Conservation (phyloP, 2,797 vertebrate species). For the Falco columbarius region DNA sequence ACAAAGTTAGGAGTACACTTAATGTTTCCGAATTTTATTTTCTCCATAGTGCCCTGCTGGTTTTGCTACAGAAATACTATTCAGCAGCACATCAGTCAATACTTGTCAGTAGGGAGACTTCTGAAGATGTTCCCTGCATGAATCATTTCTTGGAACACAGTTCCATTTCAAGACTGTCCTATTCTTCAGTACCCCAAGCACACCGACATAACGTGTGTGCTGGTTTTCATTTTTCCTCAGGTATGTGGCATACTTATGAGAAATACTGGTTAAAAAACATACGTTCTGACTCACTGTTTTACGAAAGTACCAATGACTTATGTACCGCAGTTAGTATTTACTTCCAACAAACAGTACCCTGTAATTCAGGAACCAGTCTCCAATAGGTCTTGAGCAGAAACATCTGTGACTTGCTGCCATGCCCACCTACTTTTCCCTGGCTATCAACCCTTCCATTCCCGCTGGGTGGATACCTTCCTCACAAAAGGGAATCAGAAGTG, state of each 20-base stretch:
- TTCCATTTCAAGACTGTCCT: background rate
- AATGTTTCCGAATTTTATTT: background rate
- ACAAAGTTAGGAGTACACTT: background rate
- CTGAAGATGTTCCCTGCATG: background rate
- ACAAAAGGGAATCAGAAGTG: background rate
- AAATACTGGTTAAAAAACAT: background rate
- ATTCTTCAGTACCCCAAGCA: background rate
- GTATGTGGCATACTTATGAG: background rate
- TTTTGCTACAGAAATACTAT: background rate
- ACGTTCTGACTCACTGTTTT: background rate
- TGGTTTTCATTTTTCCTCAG: background rate
- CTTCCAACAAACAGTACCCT: background rate
- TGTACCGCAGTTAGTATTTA: background rate
- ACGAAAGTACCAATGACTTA: background rate
- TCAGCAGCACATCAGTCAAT: background rate
- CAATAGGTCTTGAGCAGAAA: background rate
- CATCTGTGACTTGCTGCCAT: background rate
- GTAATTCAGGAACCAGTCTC: background rate
- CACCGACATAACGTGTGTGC: fast-evolving
- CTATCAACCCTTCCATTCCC: background rate
- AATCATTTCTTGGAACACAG: background rate
- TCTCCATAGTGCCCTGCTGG: background rate
- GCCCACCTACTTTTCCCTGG: background rate
- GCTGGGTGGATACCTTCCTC: background rate
- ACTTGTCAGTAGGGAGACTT: background rate